Base-by-base conservation (phyloP, 2,113 vertebrate genomes). In the Aldabrachelys gigantea region DNA sequence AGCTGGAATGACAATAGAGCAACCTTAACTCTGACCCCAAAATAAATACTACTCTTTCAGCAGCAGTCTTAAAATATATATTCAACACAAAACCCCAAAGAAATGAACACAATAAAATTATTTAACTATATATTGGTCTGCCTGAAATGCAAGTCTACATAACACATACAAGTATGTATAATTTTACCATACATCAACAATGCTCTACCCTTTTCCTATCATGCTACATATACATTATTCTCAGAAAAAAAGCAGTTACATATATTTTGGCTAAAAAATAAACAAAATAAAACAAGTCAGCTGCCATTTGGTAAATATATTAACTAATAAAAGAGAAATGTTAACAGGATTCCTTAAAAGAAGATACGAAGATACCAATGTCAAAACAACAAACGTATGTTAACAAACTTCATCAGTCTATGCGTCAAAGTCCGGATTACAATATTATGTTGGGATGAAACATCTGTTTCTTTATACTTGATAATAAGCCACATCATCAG, bases 1-100 rank as follows among this genome's bases (percentile, higher is more conserved):
- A 86, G 89, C 94, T 78, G 57, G 41, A 80, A 85, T 85, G 93
- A 86, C 84, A 44, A 38, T 87, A 84, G 81, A 79, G 59, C 92
- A 80, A 91, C 87, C 72, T 82, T 53, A 1, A 7, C 2, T 11
- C 35, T 89, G 76, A 84, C 91, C 85, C 49, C 35, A 9, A 49
- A 86, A 50, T 16, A 5, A 85, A 94, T 90, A 92, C 84, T n/a
- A 87, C 82, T 83, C 83, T 91, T 95, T 95, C 87, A 80, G 83
- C 95, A 44, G 56, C 10, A 78, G 90, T 84, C 90, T 94, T 17
- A 84, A 95, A 91, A 57, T 41, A 75, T 75, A 57, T 72, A 96
- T 94, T 94, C 95, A 95, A 86, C 94, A 82, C 80, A 56, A 90
- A 94, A 76, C 80, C 72, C 38, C 76, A 25, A 84, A 35, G 75